Percentiles rank a stretch among this genome's conserved stretches.
These are phyloP conservation scores for Pentamera pediparva DNA, from an alignment of 53 echinoderm and acorn worm species.

Conservation along the genomic window DNA sequence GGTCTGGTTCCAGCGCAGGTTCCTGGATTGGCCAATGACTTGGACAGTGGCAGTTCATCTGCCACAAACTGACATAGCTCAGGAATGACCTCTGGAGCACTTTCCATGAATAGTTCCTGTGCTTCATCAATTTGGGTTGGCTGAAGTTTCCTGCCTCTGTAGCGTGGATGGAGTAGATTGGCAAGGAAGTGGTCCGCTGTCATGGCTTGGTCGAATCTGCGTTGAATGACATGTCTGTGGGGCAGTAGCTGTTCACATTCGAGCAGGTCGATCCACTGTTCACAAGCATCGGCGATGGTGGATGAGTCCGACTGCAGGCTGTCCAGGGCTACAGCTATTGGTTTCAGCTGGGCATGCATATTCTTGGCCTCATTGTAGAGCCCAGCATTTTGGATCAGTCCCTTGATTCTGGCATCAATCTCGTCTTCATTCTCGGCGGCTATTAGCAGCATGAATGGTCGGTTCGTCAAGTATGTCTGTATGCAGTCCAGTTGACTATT, in stretches of 20 bases:
- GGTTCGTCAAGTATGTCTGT: not conserved
- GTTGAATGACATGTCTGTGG: not conserved
- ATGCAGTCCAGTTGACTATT: conserved; percentile 6
- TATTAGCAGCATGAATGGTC: not conserved
- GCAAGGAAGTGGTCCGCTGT: conserved; percentile 31
- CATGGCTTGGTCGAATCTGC: conserved; percentile 29
- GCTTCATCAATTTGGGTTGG: conserved; percentile 16
- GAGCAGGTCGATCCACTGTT: conserved; percentile 25
- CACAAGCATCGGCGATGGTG: conserved; percentile 35
- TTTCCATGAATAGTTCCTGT: conserved; percentile 5
- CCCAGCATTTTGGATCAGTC: conserved; percentile 4
- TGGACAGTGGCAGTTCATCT: conserved; percentile 16
- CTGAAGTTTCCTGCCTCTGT: conserved; percentile 19
- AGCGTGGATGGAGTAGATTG: conserved; percentile 7
- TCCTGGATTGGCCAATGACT: conserved; percentile 1
- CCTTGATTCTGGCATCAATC: not conserved
- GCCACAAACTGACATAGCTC: conserved; percentile 15
- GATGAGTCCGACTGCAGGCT: conserved; percentile 1
- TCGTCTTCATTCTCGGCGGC: not conserved
- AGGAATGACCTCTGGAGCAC: not conserved
- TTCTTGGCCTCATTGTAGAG: conserved; percentile 17
- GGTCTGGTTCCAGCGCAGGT: conserved; percentile 21
- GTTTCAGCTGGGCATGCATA: conserved; percentile 15
- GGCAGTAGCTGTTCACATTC: conserved; percentile 12
- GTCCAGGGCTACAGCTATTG: conserved; percentile 11